Conservation (phyloP, 2,888 invertebrate genomes). For the Drosophila limbata region DNA sequence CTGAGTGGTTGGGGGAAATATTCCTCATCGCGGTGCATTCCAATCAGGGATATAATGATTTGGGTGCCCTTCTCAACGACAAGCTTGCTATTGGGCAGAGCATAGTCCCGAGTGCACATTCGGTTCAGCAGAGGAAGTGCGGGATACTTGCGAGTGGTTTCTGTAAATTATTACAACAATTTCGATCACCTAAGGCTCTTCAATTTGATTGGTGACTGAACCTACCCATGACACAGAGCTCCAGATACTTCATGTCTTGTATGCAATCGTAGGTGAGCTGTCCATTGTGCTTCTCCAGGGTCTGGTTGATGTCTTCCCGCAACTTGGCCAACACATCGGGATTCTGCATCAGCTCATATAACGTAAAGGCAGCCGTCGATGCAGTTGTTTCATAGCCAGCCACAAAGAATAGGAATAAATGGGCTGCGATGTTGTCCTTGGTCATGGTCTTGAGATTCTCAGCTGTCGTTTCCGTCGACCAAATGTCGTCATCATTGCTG, state of each 20-base stretch:
- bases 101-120: slow-evolving; percentile 83
- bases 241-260: slow-evolving; percentile 85
- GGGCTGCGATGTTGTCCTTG: slow-evolving; percentile 83
- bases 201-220: too few relatives aligned
- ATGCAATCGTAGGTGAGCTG: slow-evolving; percentile 85
- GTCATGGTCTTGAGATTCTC: slow-evolving; percentile 70
- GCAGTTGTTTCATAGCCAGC: slow-evolving; percentile 86
- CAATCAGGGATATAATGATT: slow-evolving; percentile 84
- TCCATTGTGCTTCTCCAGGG: slow-evolving; percentile 82
- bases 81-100: slow-evolving; percentile 79
- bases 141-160: slow-evolving; percentile 85
- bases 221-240: slow-evolving; percentile 84
- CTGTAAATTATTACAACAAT: slow-evolving; percentile 68
- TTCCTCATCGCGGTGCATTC: slow-evolving; percentile 85
- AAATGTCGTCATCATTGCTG: slow-evolving; percentile 68
- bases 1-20: slow-evolving; percentile 85
- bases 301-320: slow-evolving; percentile 83
- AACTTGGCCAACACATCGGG: slow-evolving; percentile 83
- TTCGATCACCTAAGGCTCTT: too few relatives aligned
- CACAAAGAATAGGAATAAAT: slow-evolving; percentile 85
- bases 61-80: slow-evolving; percentile 83
- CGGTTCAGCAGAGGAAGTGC: slow-evolving; percentile 85
- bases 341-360: slow-evolving; percentile 85
- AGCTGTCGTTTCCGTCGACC: slow-evolving; percentile 66
- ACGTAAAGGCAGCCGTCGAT: slow-evolving; percentile 83